These are phyloP conservation scores for Epiblema foenella DNA, from an alignment of 2,888 invertebrate species.

Conservation along the genomic window DNA sequence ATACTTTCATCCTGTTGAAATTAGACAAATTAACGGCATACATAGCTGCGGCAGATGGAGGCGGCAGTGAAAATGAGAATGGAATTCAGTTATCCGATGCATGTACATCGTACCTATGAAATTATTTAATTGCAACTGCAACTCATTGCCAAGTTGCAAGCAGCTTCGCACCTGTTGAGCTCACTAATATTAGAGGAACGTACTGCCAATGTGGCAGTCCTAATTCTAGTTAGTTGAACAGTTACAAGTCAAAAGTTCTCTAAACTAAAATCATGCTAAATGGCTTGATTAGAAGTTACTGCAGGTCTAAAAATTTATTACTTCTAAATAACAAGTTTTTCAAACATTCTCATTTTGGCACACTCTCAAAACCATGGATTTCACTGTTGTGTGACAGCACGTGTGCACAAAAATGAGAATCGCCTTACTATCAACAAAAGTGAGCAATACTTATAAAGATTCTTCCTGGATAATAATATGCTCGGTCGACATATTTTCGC, in stretches of 20 bases:
- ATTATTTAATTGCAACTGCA: neutral
- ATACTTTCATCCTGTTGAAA: too few species aligned
- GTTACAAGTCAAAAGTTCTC: conserved; percentile 6
- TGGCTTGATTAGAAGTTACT: neutral
- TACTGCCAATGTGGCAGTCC: neutral
- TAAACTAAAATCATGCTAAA: neutral
- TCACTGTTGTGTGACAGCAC: too few species aligned
- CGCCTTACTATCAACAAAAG: neutral
- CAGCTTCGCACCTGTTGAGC: conserved; percentile 17
- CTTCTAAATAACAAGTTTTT: neutral
- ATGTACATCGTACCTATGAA: neutral
- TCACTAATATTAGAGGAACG: conserved; percentile 12
- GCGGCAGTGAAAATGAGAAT: too few species aligned
- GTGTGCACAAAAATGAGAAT: too few species aligned
- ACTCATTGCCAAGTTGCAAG: neutral
- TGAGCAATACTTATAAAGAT: neutral
- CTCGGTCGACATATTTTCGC: too few species aligned
- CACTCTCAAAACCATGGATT: too few species aligned
- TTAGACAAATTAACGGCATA: too few species aligned
- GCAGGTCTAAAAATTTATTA: neutral
- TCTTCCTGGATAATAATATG: neutral
- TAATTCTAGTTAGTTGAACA: neutral
- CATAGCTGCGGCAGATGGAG: too few species aligned
- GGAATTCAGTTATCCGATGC: too few species aligned
- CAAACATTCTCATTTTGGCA: too few species aligned